A percentile compares a stretch with the other conserved stretches of the same genome.
These are phyloP conservation scores for Pammene fasciana DNA, from an alignment of 2,888 invertebrate genomes.

Conservation along the genomic window DNA sequence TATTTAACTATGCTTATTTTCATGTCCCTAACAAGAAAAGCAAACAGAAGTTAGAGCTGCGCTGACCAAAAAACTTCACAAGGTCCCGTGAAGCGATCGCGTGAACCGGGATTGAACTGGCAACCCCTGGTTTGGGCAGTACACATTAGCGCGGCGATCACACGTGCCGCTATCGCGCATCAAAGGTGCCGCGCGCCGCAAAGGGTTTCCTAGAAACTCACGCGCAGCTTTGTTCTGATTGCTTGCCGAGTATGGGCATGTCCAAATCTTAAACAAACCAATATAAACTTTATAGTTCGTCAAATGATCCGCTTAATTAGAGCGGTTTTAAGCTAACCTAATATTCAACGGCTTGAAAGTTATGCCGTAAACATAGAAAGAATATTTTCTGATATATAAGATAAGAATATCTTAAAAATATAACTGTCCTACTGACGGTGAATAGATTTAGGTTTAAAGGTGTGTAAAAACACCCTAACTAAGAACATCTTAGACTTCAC, in stretches of 20 bases:
- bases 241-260: not conserved
- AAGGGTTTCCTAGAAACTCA: conserved; percentile 37
- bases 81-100: conserved; percentile 9
- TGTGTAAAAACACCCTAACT: no score
- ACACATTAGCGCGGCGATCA: conserved; percentile 44
- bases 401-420: no score
- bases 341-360: no score
- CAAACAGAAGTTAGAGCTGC: not conserved
- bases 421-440: no score
- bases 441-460: no score
- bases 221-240: not conserved
- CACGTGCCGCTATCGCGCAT: conserved; percentile 55
- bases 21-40: not conserved
- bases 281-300: not conserved
- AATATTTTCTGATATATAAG: no score
- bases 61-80: conserved; percentile 2
- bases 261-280: not conserved
- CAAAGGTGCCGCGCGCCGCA: conserved; percentile 49
- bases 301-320: not conserved
- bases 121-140: conserved; percentile 26
- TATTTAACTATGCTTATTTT: not conserved
- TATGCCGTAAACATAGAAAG: no score
- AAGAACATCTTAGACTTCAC: no score
- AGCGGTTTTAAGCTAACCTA: no score
- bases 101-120: conserved; percentile 12